A percentile compares a stretch with the other conserved stretches of the same genome.
Evolutionary conservation across 1,140 invertebrate genomes (phyloP).

Genomic region (Calephelis nemesis): DNA sequence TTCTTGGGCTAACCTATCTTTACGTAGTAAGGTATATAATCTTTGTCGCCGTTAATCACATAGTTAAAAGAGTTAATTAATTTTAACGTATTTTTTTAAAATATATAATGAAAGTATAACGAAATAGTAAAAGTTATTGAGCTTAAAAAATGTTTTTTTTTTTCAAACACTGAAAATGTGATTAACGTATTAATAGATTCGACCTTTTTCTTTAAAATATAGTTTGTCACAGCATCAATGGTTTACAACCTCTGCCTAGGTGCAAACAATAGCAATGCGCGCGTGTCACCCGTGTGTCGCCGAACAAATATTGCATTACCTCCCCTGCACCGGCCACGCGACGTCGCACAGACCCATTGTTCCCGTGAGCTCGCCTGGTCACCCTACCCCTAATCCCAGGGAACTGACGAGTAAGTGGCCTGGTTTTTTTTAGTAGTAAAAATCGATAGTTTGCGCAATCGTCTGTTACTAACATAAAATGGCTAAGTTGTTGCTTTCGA

Average conservation of each 20-base stretch:
- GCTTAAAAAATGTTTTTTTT: no score
- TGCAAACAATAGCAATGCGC: slow-evolving; percentile 52
- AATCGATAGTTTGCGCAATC: slow-evolving; percentile 19
- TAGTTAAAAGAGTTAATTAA: no score
- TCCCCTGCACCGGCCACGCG: slow-evolving; percentile 33
- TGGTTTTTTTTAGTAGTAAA: slow-evolving; percentile 43
- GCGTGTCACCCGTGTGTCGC: slow-evolving; percentile 72
- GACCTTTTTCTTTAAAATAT: background rate
- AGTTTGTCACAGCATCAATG: slow-evolving; percentile 27
- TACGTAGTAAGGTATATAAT: no score
- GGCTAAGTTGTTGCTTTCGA: no score
- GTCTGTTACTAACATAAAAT: background rate
- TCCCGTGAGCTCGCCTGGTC: slow-evolving; percentile 38
- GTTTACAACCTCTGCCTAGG: slow-evolving; percentile 52
- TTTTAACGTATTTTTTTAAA: no score
- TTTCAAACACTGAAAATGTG: no score
- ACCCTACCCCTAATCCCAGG: slow-evolving; percentile 59
- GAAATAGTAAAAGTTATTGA: no score
- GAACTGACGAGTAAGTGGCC: slow-evolving; percentile 51
- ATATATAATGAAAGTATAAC: no score
- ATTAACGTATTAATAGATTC: no score
- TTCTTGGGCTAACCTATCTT: no score
- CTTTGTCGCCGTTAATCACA: no score
- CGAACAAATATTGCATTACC: slow-evolving; percentile 74
- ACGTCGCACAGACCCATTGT: slow-evolving; percentile 38